A percentile compares a stretch with the other conserved stretches of the same genome.
phyloP scores from a whole-genome alignment of 1,140 invertebrate genomes.

The Acyrthosiphon pisum region DNA sequence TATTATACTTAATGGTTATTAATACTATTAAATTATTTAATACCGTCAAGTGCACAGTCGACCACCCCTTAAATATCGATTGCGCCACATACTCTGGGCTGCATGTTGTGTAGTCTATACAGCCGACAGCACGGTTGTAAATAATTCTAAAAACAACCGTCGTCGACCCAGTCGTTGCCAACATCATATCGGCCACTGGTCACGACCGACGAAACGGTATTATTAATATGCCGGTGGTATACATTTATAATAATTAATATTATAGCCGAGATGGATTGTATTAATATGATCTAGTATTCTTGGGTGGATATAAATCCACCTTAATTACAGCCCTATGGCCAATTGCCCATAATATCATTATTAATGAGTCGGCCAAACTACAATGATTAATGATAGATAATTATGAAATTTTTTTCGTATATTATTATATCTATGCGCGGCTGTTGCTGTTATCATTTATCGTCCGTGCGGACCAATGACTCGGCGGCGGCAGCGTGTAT shows the following conservation, averaged over 20 bases:
- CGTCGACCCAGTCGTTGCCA: background rate
- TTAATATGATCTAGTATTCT: background rate
- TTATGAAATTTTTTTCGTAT: background rate
- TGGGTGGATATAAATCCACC: background rate
- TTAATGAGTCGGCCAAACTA: background rate
- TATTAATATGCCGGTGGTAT: background rate
- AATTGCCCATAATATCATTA: background rate
- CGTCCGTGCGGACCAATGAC: background rate
- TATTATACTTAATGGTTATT: no score
- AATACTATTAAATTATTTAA: no score
- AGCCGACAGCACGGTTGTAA: background rate
- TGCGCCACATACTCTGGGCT: background rate
- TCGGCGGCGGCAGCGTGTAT: background rate
- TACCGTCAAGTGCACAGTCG: background rate
- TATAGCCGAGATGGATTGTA: background rate
- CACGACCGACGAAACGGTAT: background rate
- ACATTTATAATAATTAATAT: no score
- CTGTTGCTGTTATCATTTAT: constrained; percentile 5
- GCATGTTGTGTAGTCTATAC: background rate
- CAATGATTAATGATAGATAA: background rate
- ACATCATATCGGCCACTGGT: background rate
- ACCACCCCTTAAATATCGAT: background rate
- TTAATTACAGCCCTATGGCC: background rate
- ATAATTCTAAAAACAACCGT: background rate
- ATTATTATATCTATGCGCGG: background rate